Conservation (phyloP, 2,797 vertebrate genomes). For the Diceros bicornis region DNA sequence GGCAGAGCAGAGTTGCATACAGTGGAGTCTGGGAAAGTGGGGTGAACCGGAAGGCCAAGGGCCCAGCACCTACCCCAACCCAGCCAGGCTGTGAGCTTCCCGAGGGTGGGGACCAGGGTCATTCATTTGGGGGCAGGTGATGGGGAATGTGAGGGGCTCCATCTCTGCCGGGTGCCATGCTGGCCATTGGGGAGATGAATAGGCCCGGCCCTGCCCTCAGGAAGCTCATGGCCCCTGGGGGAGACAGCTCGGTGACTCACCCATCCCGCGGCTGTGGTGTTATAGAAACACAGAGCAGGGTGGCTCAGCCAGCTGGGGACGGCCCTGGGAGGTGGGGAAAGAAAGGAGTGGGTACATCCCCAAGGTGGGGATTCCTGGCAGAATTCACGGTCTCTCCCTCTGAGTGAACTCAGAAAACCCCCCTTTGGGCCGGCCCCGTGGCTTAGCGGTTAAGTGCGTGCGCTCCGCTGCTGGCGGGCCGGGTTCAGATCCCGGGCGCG, state of each 20-base stretch:
- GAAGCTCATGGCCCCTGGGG: background rate
- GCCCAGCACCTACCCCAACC: background rate
- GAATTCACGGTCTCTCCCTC: background rate
- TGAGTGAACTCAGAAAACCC: background rate
- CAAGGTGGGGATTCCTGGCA: background rate
- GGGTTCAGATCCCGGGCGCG: too few relatives aligned
- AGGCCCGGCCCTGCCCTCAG: background rate
- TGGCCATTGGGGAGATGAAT: background rate
- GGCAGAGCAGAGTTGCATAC: background rate
- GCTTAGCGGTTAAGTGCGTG: too few relatives aligned
- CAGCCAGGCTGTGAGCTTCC: background rate
- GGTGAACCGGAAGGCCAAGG: background rate
- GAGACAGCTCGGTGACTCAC: background rate
- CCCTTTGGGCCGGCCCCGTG: background rate
- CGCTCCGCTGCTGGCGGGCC: too few relatives aligned
- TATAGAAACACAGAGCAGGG: too few relatives aligned
- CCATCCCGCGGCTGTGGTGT: accelerated
- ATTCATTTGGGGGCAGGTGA: accelerated
- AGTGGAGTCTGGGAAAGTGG: background rate
- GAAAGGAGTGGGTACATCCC: too few relatives aligned
- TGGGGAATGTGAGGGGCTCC: too few relatives aligned
- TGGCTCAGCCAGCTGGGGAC: accelerated
- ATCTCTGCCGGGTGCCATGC: too few relatives aligned
- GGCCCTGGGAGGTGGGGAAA: background rate
- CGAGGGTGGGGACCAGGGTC: too few relatives aligned